These are phyloP conservation scores for Julus scandinavius DNA, from an alignment of 2,888 invertebrate genomes.

Conservation along the genomic window DNA sequence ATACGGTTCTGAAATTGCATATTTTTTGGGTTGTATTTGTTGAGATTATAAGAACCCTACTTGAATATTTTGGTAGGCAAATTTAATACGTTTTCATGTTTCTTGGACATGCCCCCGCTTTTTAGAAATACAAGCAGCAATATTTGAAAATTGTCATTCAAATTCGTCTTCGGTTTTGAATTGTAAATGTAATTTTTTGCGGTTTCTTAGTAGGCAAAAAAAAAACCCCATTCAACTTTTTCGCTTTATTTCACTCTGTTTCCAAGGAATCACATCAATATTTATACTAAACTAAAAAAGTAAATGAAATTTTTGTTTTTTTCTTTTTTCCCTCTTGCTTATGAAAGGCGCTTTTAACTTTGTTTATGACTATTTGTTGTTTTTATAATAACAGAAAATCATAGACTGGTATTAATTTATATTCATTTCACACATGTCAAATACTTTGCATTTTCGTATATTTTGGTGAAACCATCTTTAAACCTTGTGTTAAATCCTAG, in stretches of 20 bases:
- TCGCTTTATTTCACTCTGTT: not conserved
- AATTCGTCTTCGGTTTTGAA: slow-evolving; percentile 21
- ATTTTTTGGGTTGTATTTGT: not conserved
- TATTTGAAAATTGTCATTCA: slow-evolving; percentile 36
- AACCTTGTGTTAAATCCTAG: too few relatives aligned
- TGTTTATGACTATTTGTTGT: too few relatives aligned
- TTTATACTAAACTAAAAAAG: not conserved
- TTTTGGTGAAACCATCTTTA: too few relatives aligned
- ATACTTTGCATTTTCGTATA: too few relatives aligned
- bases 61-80: slow-evolving; percentile 6
- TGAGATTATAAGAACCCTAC: not conserved
- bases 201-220: slow-evolving; percentile 7
- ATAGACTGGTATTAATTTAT: too few relatives aligned
- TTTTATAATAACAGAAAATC: too few relatives aligned
- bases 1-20: not conserved
- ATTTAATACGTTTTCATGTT: slow-evolving; percentile 18
- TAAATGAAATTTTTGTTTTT: not conserved
- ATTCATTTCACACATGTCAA: too few relatives aligned
- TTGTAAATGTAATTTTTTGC: slow-evolving; percentile 32
- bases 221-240: slow-evolving; percentile 16
- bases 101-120: not conserved
- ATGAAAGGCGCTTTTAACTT: not conserved
- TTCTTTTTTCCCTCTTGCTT: not conserved
- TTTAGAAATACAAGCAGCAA: not conserved
- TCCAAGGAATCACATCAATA: not conserved